These are phyloP conservation scores for Ostrea edulis DNA, from an alignment of 1,140 invertebrate species.

Conservation along the genomic window DNA sequence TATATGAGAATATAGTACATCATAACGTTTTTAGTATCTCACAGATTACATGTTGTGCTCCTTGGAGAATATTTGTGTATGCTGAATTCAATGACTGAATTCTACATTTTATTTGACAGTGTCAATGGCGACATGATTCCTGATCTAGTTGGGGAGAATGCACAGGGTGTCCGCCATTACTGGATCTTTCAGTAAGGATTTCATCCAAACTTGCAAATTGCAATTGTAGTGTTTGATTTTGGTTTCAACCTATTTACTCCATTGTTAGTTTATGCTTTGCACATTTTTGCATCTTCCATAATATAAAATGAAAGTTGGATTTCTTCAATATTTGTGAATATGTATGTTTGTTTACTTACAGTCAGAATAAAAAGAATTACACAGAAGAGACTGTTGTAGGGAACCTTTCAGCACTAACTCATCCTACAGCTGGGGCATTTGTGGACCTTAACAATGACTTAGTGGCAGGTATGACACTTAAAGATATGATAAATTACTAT, in stretches of 20 bases:
- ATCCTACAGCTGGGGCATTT: constrained; percentile 93
- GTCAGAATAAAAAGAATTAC: constrained; percentile 58
- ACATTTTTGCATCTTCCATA: too few relatives aligned
- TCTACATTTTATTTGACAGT: constrained; percentile 62
- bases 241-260: not conserved
- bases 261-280: too few relatives aligned
- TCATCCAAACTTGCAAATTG: not conserved
- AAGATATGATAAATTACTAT: not conserved
- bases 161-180: constrained; percentile 67
- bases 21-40: too few relatives aligned
- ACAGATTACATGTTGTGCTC: too few relatives aligned
- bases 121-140: constrained; percentile 96
- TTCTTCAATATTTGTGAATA: not conserved
- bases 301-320: not conserved
- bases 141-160: constrained; percentile 89
- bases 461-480: constrained; percentile 81
- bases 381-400: constrained; percentile 46
- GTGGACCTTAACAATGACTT: constrained; percentile 92
- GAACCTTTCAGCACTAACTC: constrained; percentile 78
- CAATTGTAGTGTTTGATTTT: not conserved
- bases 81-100: too few relatives aligned
- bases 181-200: constrained; percentile 74
- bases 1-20: too few relatives aligned
- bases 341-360: constrained; percentile 55
- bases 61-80: too few relatives aligned